Conservation (phyloP, 2,113 vertebrate species). For the Chaetodon auriga region DNA sequence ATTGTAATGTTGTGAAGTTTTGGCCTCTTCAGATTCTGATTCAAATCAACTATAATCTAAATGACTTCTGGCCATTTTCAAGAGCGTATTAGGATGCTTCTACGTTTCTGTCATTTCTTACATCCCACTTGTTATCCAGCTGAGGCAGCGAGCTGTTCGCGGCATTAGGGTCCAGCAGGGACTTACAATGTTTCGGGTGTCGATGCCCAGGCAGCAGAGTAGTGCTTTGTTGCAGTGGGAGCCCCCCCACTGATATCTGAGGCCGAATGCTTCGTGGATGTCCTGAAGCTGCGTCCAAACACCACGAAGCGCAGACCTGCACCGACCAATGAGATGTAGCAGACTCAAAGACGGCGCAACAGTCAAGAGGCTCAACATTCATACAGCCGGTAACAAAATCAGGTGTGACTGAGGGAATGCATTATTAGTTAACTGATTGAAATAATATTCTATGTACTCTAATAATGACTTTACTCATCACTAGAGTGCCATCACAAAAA, state of each 20-base stretch:
- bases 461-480: too few relatives aligned
- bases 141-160: too few relatives aligned
- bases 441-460: too few relatives aligned
- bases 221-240: slow-evolving; percentile 98
- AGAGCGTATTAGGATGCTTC: neutral
- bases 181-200: slow-evolving; percentile 98
- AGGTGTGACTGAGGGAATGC: too few relatives aligned
- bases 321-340: slow-evolving; percentile 16
- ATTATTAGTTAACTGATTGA: too few relatives aligned
- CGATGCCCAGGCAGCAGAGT: slow-evolving; percentile 95
- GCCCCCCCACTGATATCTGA: slow-evolving; percentile 97
- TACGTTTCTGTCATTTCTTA: neutral
- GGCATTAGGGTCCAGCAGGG: neutral
- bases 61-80: too few relatives aligned
- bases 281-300: slow-evolving; percentile 94
- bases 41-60: neutral
- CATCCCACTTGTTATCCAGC: neutral
- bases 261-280: slow-evolving; percentile 91
- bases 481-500: too few relatives aligned
- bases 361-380: too few relatives aligned
- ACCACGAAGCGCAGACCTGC: slow-evolving; percentile 82
- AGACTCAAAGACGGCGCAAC: neutral
- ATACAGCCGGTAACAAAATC: too few relatives aligned
- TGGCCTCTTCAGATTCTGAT: neutral
- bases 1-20: neutral